Base-by-base conservation (phyloP, 2,888 invertebrate species). In the Tanypteryx hageni region DNA sequence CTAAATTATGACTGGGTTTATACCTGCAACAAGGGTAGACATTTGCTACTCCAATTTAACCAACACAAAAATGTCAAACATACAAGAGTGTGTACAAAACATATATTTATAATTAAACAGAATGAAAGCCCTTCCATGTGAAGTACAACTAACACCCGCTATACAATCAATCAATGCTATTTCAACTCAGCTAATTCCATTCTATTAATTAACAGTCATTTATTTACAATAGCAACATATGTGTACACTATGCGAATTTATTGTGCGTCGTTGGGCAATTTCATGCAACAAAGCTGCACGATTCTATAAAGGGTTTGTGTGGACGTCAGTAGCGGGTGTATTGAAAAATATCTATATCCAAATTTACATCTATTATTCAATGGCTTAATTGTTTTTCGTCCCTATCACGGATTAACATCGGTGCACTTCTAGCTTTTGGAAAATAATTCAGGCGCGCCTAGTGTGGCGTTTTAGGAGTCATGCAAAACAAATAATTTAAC, bases 231-330 rank as follows among this genome's bases (percentile, higher is more conserved):
- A 64, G 89, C 44, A 44, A 89, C 57, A 18, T 31, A 31, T 61
- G n/a, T 8, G n/a, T 58, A 31, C n/a, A 64, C 89, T 64, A 89
- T 44, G 89, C 89, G 31, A 89, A 86, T 86, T 57, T 89, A 44
- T 89, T 89, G 89, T 89, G 89, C 89, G 89, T 89, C 31, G n/a
- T 68, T 68, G 89, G 89, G 89, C 89, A 89, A 89, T 89, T 76
- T 89, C 89, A 89, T 89, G 89, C 89, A 89, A 64, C 56, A 44
- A 68, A 89, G 89, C 89, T 89, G 89, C 89, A 89, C 64, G 89
- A 89, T n/a, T 61, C 86, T 89, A 89, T 61, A 31, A 86, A 61
- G 68, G 68, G 22, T 68, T 27, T 18, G 76, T 56, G 89, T 44
- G 89, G 89, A 64, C 18, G 31, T 89, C 10, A 27, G n/a, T 64